phyloP scores from a whole-genome alignment of 1,140 invertebrate species.

The Drosophila yakuba region DNA sequence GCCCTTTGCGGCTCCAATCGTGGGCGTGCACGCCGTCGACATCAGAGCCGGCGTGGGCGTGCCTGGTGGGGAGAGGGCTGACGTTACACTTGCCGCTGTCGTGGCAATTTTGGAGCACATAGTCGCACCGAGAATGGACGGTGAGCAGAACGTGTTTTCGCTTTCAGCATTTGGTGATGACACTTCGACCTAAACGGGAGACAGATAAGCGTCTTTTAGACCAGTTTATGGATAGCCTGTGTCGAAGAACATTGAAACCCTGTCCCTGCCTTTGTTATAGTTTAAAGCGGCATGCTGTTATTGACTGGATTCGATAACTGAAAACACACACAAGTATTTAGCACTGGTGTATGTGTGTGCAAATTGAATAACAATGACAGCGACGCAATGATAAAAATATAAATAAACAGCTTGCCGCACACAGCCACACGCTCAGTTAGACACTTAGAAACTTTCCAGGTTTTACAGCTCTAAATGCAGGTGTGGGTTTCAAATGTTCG shows the following conservation, averaged over 20 bases:
- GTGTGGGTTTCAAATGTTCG: not conserved
- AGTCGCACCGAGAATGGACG: constrained; percentile 82
- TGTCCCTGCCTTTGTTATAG: not conserved
- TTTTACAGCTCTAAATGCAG: constrained; percentile 26
- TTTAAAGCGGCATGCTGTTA: not conserved
- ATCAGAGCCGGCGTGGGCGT: constrained; percentile 53
- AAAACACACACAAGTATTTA: constrained; percentile 55
- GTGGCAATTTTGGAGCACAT: constrained; percentile 84
- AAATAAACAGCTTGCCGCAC: constrained; percentile 47
- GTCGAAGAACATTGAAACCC: not conserved
- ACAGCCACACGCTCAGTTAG: constrained; percentile 8
- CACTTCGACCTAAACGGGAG: constrained; percentile 73
- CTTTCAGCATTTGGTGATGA: constrained; percentile 88
- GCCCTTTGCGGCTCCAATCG: not conserved
- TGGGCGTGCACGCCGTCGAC: constrained; percentile 28
- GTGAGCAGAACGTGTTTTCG: constrained; percentile 83
- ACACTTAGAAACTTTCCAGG: constrained; percentile 55
- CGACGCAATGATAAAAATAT: constrained; percentile 67
- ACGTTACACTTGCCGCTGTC: constrained; percentile 77
- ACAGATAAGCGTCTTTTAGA: constrained; percentile 8
- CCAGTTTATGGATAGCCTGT: not conserved
- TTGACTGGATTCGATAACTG: constrained; percentile 52
- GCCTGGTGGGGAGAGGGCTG: constrained; percentile 66
- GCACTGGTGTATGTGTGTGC: constrained; percentile 37
- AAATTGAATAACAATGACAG: constrained; percentile 69